phyloP scores from a whole-genome alignment of 2,888 invertebrate genomes.

The Dascillus cervinus region DNA sequence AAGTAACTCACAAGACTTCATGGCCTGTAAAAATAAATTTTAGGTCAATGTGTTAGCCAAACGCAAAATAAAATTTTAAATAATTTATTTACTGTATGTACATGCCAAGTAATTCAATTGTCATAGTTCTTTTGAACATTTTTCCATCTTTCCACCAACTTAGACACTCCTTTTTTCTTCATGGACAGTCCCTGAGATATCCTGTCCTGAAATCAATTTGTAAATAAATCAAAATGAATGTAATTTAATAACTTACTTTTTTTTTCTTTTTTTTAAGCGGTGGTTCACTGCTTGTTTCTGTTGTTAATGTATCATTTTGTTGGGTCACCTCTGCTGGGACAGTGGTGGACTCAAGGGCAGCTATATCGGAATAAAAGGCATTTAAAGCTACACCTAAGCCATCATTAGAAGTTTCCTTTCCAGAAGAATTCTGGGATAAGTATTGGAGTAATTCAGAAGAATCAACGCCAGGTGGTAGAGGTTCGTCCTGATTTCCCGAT shows the following conservation, averaged over 20 bases:
- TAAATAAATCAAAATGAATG: conserved; percentile 3
- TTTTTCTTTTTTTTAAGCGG: conserved; percentile 39
- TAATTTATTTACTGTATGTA: too few species aligned
- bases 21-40: too few species aligned
- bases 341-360: conserved; percentile 42
- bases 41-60: too few species aligned
- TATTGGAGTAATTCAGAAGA: conserved; percentile 32
- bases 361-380: conserved; percentile 55
- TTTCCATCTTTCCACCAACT: conserved; percentile 66
- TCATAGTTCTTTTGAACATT: conserved; percentile 52
- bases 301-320: conserved; percentile 1
- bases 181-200: conserved; percentile 50
- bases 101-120: too few species aligned
- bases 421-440: conserved; percentile 28
- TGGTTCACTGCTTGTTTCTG: conserved; percentile 13
- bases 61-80: too few species aligned
- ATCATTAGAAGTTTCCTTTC: conserved; percentile 30
- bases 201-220: conserved; percentile 45
- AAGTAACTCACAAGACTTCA: too few species aligned
- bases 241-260: conserved; percentile 28
- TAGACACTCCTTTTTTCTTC: conserved; percentile 62
- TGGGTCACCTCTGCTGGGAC: conserved; percentile 7
- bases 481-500: conserved; percentile 32
- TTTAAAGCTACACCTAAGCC: conserved; percentile 46
- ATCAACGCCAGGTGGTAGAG: conserved; percentile 50